A percentile compares a stretch with the other conserved stretches of the same genome.
These are phyloP conservation scores for Druceiella hillmani DNA, from an alignment of 2,888 invertebrate genomes.

Conservation along the genomic window DNA sequence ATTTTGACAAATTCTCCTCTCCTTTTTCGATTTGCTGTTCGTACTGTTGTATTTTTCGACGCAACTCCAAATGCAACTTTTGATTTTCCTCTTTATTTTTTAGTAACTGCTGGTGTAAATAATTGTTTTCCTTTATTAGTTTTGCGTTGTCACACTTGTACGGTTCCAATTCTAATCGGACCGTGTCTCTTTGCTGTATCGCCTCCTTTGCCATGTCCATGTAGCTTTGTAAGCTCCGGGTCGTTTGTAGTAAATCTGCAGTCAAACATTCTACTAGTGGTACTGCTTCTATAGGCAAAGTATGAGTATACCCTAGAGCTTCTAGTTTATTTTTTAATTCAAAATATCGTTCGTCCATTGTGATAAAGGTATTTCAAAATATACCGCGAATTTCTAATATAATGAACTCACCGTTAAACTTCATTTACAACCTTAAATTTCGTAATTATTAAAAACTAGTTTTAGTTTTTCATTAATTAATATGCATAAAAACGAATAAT, in stretches of 20 bases:
- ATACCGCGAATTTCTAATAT: no score
- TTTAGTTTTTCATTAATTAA: no score
- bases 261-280: constrained; percentile 76
- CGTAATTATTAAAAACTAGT: no score
- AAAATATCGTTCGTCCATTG: constrained; percentile 45
- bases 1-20: constrained; percentile 38
- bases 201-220: constrained; percentile 70
- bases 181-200: constrained; percentile 61
- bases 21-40: constrained; percentile 57
- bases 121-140: constrained; percentile 69
- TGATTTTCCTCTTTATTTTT: constrained; percentile 60
- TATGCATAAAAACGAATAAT: no score
- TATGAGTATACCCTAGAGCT: constrained; percentile 75
- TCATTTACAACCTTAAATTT: no score
- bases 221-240: constrained; percentile 79
- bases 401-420: no score
- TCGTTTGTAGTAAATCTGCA: constrained; percentile 80
- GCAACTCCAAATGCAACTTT: constrained; percentile 52
- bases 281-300: constrained; percentile 68
- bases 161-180: constrained; percentile 68
- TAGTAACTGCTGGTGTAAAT: constrained; percentile 61
- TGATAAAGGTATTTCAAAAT: no score
- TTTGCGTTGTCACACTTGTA: constrained; percentile 77
- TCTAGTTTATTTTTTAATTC: constrained; percentile 65
- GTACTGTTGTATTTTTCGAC: constrained; percentile 56